Conservation (phyloP, 2,888 invertebrate genomes). For the Diaphora mendica region DNA sequence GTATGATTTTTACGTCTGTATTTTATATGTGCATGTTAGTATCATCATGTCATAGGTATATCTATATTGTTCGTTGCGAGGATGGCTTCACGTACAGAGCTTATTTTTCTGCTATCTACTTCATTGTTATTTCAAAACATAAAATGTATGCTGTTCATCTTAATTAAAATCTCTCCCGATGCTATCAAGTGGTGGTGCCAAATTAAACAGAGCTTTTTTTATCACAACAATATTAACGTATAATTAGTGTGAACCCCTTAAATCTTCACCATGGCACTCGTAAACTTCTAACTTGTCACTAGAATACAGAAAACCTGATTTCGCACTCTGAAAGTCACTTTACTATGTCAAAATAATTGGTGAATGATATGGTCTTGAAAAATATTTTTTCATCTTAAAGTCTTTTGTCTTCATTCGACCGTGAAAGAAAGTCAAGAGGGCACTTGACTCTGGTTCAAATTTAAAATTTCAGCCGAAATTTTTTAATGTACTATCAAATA, state of each 20-base stretch:
- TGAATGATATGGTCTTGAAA: background rate
- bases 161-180: background rate
- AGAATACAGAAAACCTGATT: background rate
- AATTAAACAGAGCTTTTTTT: background rate
- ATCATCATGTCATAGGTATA: background rate
- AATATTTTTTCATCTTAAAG: background rate
- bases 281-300: background rate
- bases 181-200: background rate
- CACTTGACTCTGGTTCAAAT: background rate
- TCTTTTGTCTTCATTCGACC: background rate
- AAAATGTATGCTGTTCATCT: background rate
- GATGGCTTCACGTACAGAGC: background rate
- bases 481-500: background rate
- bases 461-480: background rate
- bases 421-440: background rate
- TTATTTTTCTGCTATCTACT: background rate
- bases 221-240: background rate
- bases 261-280: background rate
- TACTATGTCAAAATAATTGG: constrained; percentile 2
- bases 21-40: background rate
- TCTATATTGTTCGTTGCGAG: background rate
- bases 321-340: background rate
- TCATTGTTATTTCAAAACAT: background rate
- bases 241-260: background rate
- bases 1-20: no score